These are phyloP conservation scores for Ophion ellenae DNA, from an alignment of 2,888 invertebrate genomes.

Conservation along the genomic window DNA sequence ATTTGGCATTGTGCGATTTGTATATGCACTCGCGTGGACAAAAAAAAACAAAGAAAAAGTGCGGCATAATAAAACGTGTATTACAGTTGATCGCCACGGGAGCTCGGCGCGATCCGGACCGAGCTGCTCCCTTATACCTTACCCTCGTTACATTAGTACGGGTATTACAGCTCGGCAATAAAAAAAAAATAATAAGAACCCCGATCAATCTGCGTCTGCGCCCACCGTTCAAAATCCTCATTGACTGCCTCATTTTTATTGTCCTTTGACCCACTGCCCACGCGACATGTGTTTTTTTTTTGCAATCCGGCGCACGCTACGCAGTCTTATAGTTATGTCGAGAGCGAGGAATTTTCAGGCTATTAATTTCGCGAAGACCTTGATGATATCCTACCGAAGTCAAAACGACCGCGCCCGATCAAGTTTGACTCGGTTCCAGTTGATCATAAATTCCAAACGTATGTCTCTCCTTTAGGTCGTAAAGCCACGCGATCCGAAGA, in stretches of 20 bases:
- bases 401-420: conserved; percentile 14
- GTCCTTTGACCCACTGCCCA: conserved; percentile 49
- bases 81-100: conserved; percentile 52
- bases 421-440: conserved; percentile 10
- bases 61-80: conserved; percentile 51
- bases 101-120: conserved; percentile 30
- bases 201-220: conserved; percentile 53
- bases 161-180: not conserved
- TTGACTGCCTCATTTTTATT: conserved; percentile 23
- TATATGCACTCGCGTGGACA: conserved; percentile 39
- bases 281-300: conserved; percentile 33
- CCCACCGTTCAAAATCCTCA: conserved; percentile 56
- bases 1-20: conserved; percentile 47
- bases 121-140: not conserved
- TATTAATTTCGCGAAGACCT: conserved; percentile 33
- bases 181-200: conserved; percentile 32
- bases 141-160: conserved; percentile 3
- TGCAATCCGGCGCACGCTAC: conserved; percentile 18
- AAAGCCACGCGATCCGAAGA: conserved; percentile 3
- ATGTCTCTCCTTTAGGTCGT: not conserved
- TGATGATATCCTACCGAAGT: conserved; percentile 7
- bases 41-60: conserved; percentile 43
- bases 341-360: conserved; percentile 24
- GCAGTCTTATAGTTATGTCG: not conserved
- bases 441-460: not conserved